phyloP scores from a whole-genome alignment of 2,888 invertebrate species.

The Seira sanloemensis region DNA sequence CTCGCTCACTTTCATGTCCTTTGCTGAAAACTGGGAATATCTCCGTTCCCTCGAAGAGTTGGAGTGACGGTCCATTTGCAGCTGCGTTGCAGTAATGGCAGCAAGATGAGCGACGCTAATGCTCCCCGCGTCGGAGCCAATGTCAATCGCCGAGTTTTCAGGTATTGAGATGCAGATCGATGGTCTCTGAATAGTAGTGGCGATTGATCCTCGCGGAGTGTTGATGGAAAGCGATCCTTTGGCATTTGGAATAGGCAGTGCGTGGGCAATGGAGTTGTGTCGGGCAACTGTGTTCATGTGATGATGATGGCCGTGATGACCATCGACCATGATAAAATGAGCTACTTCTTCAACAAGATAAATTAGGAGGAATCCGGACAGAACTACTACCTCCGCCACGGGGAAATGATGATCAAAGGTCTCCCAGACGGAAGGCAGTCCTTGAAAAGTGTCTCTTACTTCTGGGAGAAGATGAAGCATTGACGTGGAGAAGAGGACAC shows the following conservation, averaged over 20 bases:
- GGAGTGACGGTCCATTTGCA: background rate
- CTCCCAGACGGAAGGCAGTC: conserved; percentile 38
- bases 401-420: conserved; percentile 69
- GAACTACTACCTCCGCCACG: conserved; percentile 68
- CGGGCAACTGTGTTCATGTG: conserved; percentile 60
- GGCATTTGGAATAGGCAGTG: conserved; percentile 55
- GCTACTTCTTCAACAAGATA: conserved; percentile 73
- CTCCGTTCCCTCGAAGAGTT: background rate
- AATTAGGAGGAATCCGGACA: conserved; percentile 70
- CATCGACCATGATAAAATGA: conserved; percentile 71
- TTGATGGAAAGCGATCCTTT: background rate
- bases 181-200: background rate
- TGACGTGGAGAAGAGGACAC: conserved; percentile 82
- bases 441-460: conserved; percentile 77
- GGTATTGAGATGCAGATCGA: conserved; percentile 34
- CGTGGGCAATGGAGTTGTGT: conserved; percentile 70
- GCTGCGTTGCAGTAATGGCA: background rate
- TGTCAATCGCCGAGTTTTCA: conserved; percentile 5
- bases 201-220: background rate
- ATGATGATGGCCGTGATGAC: conserved; percentile 63
- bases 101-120: background rate
- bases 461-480: conserved; percentile 88
- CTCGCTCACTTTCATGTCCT: conserved; percentile 1
- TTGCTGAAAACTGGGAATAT: background rate
- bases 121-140: background rate